These are phyloP conservation scores for Podarcis cretensis DNA, from an alignment of 2,113 vertebrate species.

Conservation along the genomic window DNA sequence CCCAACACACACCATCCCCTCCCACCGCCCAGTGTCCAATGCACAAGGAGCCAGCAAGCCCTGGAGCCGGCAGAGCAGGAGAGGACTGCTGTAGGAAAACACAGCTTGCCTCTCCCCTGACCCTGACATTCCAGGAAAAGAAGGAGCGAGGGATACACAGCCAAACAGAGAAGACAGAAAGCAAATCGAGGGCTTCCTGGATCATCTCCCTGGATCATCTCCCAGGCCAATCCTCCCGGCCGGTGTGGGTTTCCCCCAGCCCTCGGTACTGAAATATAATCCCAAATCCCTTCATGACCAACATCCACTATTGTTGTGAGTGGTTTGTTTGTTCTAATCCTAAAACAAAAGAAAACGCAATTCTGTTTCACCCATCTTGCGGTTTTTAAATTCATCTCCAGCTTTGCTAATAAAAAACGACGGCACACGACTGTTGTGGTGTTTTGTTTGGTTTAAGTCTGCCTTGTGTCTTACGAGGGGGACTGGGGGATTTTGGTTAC, in stretches of 20 bases:
- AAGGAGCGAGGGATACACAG: background rate
- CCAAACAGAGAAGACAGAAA: background rate
- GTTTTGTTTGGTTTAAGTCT: background rate
- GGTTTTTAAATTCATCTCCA: background rate
- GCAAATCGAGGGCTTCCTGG: background rate
- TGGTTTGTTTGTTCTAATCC: background rate
- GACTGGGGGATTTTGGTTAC: background rate
- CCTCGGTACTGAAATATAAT: background rate
- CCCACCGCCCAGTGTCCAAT: background rate
- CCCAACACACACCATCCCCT: background rate
- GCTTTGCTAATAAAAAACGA: background rate
- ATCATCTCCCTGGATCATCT: background rate
- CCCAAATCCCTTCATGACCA: background rate
- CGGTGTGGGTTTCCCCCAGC: background rate
- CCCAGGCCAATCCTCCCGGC: background rate
- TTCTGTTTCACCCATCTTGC: background rate
- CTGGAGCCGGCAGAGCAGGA: background rate
- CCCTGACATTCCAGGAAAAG: conserved; percentile 15
- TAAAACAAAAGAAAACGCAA: background rate
- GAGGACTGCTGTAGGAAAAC: background rate
- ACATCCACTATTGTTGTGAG: background rate
- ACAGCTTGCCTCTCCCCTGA: conserved; percentile 7
- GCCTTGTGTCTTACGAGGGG: background rate
- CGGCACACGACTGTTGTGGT: too few species aligned
- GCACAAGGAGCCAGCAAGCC: background rate